Conservation (phyloP, 1,140 invertebrate genomes). For the Cydia amplana region DNA sequence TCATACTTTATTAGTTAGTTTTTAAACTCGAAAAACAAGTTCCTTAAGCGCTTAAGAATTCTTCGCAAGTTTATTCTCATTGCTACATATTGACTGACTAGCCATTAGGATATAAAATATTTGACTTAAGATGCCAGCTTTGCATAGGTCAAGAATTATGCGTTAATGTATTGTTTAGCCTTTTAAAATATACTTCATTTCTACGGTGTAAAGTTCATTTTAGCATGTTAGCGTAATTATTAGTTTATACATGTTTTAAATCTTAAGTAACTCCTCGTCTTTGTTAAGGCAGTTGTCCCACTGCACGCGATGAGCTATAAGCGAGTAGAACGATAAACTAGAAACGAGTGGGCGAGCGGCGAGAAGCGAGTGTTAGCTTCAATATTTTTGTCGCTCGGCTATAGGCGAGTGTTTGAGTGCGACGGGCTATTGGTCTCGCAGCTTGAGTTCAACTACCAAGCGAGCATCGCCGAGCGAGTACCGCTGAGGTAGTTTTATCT, state of each 20-base stretch:
- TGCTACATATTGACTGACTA: not conserved
- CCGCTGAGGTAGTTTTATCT: too few species aligned
- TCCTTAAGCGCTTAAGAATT: constrained; percentile 3
- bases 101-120: not conserved
- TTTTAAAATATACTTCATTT: not conserved
- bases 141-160: constrained; percentile 3
- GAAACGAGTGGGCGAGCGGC: too few species aligned
- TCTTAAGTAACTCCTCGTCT: not conserved
- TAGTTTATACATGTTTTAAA: not conserved
- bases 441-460: too few species aligned
- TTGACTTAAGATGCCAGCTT: not conserved
- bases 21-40: not conserved
- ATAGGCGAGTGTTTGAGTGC: too few species aligned
- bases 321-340: too few species aligned
- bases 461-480: too few species aligned
- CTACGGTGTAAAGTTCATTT: not conserved
- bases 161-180: not conserved
- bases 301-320: too few species aligned
- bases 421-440: too few species aligned
- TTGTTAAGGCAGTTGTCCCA: too few species aligned
- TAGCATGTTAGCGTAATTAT: not conserved
- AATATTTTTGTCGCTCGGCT: too few species aligned
- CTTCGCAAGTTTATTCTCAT: not conserved
- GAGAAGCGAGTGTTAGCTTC: too few species aligned
- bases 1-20: not conserved